Evolutionary conservation across 2,797 vertebrate species (phyloP), one percentile per base, ranked within the genome.

Genomic region (Halcyon smyrnensis): DNA sequence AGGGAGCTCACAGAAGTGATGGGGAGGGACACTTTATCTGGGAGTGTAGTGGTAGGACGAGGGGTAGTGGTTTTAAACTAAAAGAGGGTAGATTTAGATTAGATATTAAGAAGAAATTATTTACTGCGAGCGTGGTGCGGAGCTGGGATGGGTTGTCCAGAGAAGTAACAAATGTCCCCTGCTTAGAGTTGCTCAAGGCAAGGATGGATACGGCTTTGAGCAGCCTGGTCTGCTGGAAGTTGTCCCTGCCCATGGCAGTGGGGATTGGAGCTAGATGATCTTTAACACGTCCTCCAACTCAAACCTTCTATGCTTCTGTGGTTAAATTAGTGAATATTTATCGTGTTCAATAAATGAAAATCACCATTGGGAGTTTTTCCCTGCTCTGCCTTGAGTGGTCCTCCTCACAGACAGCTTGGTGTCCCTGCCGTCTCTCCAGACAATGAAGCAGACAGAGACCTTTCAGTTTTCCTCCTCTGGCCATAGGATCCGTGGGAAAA

Each of bases 401-500:
- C 17, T 41, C 16, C 27, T 27, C 27, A 20, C 1, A 0, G 12
- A 1, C 14, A 41, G n/a, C 18, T 14, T 27, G 2, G 16, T 15
- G 18, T n/a, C 43, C 14, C 36, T 5, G 4, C 27, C 5, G 0
- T 14, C 51, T 19, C 18, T 17, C 15, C 34, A 4, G 41, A 11
- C 4, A 3, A 5, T 3, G 41, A 34, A 63, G 34, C 57, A 59
- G 34, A 24, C 57, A 21, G 57, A 12, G 28, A 39, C 15, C 15
- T 16, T 6, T 13, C 4, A 2, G 34, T 25, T 43, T 67, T 57
- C 39, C 9, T 6, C 11, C 14, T 6, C 4, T 19, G 64, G 30
- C 45, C n/a, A 1, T 12, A 1, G 2, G 2, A 3, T 12, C 0
- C 1, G 7, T 14, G 54, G 39, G 51, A 25, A n/a, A 74, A 69